Evolutionary conservation across 2,797 vertebrate genomes (phyloP).

Genomic region (Brachymystax lenok): DNA sequence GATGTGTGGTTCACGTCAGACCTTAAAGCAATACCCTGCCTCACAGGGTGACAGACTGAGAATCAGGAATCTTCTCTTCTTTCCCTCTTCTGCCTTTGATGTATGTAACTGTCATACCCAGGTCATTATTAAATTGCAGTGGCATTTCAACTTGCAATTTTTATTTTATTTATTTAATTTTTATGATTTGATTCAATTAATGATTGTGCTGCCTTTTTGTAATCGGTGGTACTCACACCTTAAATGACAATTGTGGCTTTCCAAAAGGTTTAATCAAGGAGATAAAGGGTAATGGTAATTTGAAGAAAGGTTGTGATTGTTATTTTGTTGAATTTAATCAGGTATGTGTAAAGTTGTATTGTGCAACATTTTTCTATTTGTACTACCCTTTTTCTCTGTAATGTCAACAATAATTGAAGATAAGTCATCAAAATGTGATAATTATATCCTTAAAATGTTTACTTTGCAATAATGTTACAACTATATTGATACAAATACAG

Average conservation of each 20-base stretch:
- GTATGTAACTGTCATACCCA: not conserved
- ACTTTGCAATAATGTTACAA: too few species aligned
- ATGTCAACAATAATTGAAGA: too few species aligned
- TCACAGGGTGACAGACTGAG: slow-evolving; percentile 12
- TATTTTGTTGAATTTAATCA: too few species aligned
- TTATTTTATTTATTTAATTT: not conserved
- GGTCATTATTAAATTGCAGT: too few species aligned
- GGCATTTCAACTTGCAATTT: not conserved
- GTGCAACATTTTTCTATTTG: not conserved
- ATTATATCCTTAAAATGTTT: too few species aligned
- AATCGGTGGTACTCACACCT: not conserved
- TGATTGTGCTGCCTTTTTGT: not conserved
- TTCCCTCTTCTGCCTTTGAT: slow-evolving; percentile 5
- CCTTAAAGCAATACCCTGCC: not conserved
- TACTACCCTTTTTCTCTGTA: too few species aligned
- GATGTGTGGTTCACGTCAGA: slow-evolving; percentile 22
- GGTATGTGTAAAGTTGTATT: not conserved
- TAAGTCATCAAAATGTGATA: too few species aligned
- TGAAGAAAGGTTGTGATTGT: not conserved
- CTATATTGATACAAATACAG: too few species aligned
- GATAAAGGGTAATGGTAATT: too few species aligned
- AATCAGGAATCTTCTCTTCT: not conserved
- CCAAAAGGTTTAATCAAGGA: not conserved
- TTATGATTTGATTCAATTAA: not conserved
- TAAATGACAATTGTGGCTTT: not conserved